Evolutionary conservation across 2,888 invertebrate genomes (phyloP), one percentile per base, ranked within the genome.

Genomic region (Ypsolopha scabrella): DNA sequence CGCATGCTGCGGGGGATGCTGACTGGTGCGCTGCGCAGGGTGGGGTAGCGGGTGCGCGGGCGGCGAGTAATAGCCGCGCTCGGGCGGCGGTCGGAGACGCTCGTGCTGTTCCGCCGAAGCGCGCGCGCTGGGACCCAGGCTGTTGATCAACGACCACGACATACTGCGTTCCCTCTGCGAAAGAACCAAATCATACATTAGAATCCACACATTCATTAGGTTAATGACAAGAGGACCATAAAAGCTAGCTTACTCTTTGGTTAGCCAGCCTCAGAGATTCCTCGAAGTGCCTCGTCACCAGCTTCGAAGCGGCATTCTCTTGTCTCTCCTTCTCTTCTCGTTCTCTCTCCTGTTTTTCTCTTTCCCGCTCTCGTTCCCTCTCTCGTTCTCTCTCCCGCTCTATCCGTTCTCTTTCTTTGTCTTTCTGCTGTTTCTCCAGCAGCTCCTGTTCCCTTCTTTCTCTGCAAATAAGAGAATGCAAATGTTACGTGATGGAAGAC

Each of bases 211-310:
- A 43, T 8, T n/a, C 8, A 3, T 43, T n/a, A 4, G 8, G 37
- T 55, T 61, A 48, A 53, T 14, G 38, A 44, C 13, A 44, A 48
- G 36, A 47, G 8, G 44, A 11, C 8, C 41, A 46, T 53, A 53
- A 54, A 67, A 53, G 24, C 24, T 54, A 62, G 70, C 74, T 75
- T 74, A 93, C 93, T 91, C 93, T 93, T 82, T 93, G 92, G 69
- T 92, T 90, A 45, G 92, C 93, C 57, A 92, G 87, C 71, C 93
- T 88, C 55, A 96, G 88, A 58, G 95, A 95, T 86, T 95, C 95
- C 70, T 94, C 94, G 79, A 96, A 96, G 83, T 96, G 96, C 79
- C 95, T 93, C 65, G 94, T 91, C 54, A 96, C 93, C 57, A 93
- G 91, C 73, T 90, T 89, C 61, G 95, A 92, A 52, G 96, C 93